Base-by-base conservation (phyloP, 2,113 vertebrate genomes). In the Pongo pygmaeus region DNA sequence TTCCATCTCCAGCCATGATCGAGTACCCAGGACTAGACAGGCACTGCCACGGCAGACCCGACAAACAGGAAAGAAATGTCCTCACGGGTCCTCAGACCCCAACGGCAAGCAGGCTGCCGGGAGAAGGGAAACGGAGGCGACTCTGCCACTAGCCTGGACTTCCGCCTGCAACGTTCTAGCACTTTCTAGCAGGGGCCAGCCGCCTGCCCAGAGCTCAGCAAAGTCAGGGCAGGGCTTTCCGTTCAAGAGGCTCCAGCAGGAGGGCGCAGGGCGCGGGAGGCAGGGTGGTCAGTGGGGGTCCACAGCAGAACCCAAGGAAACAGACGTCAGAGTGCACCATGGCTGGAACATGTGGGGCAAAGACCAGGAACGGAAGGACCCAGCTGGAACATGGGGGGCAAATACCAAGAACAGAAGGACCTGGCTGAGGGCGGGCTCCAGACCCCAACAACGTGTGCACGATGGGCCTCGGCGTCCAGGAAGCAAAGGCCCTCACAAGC, bases 271-370 rank as follows among this genome's bases (percentile, higher is more conserved):
- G 46, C 8, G 46, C 1, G 8, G 46, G 46, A 46, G 46, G 46
- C 46, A 46, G 46, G 1, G 70, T 10, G 52, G 70, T 35, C 38
- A 43, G 52, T 52, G 1, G 12, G 8, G 23, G 23, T 23, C 72
- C 67, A 40, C 8, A 9, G 67, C 5, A 43, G 70, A 43, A 52
- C 35, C 0, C 25, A 2, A 75, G 27, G n/a, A 22, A 22, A 22
- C 17, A 57, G 67, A 40, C 1, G 12, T 5, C 4, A 1, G 50
- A 35, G 11, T 8, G 35, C 11, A 1, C 30, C 69, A 52, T 0
- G 10, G 6, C 69, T 30, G 2, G 25, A 55, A 38, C 17, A 55
- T 46, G 46, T 1, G 67, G n/a, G n/a, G 27, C 50, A 23, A 30
- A 43, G 85, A 32, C 85, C 25, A 50, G 75, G 86, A 43, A 59